Conservation (phyloP, 2,888 invertebrate genomes). For the Caenorhabditis sp. region DNA sequence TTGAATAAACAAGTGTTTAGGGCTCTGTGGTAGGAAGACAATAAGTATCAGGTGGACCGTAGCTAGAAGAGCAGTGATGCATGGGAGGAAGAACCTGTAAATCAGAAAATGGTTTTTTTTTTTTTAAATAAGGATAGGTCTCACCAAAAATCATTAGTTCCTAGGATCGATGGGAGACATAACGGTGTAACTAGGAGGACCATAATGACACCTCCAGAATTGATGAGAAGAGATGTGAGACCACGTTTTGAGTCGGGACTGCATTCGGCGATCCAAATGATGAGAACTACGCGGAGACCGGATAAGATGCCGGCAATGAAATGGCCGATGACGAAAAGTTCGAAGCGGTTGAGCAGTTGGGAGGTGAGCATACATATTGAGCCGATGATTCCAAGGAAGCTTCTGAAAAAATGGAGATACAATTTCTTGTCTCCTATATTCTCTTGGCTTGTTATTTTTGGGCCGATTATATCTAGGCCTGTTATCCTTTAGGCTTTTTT, state of each 20-base stretch:
- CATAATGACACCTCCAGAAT: constrained; percentile 56
- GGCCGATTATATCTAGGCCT: too few relatives aligned
- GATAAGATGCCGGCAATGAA: constrained; percentile 55
- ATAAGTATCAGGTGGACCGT: constrained; percentile 53
- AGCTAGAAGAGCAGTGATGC: constrained; percentile 46
- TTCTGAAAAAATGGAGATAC: constrained; percentile 25
- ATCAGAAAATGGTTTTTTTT: too few relatives aligned
- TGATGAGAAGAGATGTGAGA: constrained; percentile 55
- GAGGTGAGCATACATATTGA: constrained; percentile 53
- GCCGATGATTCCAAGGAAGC: constrained; percentile 54
- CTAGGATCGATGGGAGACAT: constrained; percentile 58
- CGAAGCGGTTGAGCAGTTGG: constrained; percentile 44
- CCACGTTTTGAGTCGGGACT: constrained; percentile 57
- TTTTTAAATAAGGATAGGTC: too few relatives aligned
- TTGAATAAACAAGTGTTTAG: constrained; percentile 67
- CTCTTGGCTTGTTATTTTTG: too few relatives aligned
- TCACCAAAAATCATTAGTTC: constrained; percentile 55
- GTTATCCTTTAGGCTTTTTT: too few relatives aligned
- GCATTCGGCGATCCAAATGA: constrained; percentile 64
- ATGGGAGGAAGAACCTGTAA: constrained; percentile 45
- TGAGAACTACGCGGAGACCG: constrained; percentile 53
- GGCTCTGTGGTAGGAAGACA: constrained; percentile 59
- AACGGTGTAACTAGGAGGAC: constrained; percentile 54
- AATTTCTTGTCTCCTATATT: too few relatives aligned
- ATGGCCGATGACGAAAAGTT: constrained; percentile 61